These are phyloP conservation scores for Batillaria attramentaria DNA, from an alignment of 1,140 invertebrate species.

Conservation along the genomic window DNA sequence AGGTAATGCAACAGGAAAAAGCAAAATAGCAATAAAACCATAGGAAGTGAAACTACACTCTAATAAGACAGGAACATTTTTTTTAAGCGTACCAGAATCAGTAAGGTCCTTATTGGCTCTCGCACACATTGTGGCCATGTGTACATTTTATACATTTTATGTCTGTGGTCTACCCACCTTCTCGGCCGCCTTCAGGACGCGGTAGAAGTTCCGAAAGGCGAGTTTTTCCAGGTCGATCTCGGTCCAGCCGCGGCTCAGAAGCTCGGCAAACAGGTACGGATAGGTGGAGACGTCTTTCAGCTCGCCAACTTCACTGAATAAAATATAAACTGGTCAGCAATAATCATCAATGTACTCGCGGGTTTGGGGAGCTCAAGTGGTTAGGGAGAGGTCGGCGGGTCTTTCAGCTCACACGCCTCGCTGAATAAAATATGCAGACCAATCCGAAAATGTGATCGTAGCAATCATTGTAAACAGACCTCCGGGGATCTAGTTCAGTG, in stretches of 20 bases:
- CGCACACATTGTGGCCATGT: background rate
- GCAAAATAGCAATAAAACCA: no score
- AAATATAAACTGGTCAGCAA: background rate
- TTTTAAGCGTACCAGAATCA: background rate
- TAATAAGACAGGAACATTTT: no score
- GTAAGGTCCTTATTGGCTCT: background rate
- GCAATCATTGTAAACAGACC: no score
- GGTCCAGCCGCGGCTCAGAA: slow-evolving; percentile 84
- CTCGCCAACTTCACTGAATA: slow-evolving; percentile 72
- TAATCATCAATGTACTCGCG: background rate
- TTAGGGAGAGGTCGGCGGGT: no score
- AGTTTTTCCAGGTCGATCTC: slow-evolving; percentile 88
- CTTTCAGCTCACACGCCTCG: no score
- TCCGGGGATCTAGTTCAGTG: no score
- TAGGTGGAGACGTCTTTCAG: slow-evolving; percentile 92
- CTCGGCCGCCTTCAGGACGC: slow-evolving; percentile 88
- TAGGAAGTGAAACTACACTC: no score
- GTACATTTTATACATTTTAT: background rate
- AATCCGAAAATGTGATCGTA: no score
- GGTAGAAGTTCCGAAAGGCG: slow-evolving; percentile 87
- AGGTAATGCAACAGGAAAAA: no score
- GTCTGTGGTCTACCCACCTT: slow-evolving; percentile 68
- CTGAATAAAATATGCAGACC: no score
- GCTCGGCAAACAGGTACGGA: slow-evolving; percentile 83
- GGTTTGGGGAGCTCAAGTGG: no score